Evolutionary conservation across 2,797 vertebrate genomes (phyloP).

Genomic region (Danio aesculapii): DNA sequence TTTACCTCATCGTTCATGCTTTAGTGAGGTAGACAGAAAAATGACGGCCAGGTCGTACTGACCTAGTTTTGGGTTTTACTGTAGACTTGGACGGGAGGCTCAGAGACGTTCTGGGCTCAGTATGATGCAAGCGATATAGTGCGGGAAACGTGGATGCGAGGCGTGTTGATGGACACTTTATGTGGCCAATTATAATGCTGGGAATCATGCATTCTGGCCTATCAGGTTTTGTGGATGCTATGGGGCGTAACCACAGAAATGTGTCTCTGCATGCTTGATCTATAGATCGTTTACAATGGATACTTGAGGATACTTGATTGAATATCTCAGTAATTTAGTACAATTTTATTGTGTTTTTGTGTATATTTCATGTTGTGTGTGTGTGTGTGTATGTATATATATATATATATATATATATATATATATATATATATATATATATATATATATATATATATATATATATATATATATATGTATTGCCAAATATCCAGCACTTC

Average conservation of each 20-base stretch:
- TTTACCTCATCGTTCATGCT: background rate
- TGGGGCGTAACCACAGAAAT: constrained; percentile 14
- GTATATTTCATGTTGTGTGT: background rate
- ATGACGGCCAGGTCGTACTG: constrained; percentile 51
- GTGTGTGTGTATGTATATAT: too few relatives aligned
- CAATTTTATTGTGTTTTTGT: background rate
- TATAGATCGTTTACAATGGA: background rate
- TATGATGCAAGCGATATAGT: constrained; percentile 35
- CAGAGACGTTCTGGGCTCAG: background rate
- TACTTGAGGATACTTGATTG: background rate
- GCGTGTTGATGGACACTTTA: constrained; percentile 20
- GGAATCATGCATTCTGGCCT: background rate
- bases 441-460: too few relatives aligned
- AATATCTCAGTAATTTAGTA: too few relatives aligned
- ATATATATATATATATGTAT: too few relatives aligned
- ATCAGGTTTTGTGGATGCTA: constrained; percentile 32
- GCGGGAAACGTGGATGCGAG: constrained; percentile 1
- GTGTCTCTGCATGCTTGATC: background rate
- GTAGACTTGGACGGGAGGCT: background rate
- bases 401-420: too few relatives aligned
- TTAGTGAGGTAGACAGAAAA: background rate
- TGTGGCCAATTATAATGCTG: constrained; percentile 35
- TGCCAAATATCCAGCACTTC: background rate
- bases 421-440: too few relatives aligned
- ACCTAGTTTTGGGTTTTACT: constrained; percentile 48